Percentiles rank a stretch among this genome's conserved stretches.
phyloP scores from a whole-genome alignment of 2,888 invertebrate species.

The Unio pictorum region DNA sequence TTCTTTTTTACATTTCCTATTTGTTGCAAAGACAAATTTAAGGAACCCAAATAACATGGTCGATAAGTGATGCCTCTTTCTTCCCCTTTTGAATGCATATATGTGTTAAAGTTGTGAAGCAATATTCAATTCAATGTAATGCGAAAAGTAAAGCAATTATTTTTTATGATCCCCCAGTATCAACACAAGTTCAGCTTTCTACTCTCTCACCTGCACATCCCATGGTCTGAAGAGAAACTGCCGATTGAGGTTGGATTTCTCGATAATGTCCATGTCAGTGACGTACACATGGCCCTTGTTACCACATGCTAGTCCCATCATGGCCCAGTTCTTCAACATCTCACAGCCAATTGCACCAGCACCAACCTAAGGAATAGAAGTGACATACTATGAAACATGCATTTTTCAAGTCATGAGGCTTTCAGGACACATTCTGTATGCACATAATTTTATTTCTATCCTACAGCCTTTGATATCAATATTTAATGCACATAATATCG shows the following conservation, averaged over 20 bases:
- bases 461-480: too few relatives aligned
- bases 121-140: slow-evolving; percentile 1
- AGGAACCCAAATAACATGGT: too few relatives aligned
- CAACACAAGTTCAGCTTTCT: neutral
- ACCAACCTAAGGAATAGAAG: slow-evolving; percentile 70
- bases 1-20: too few relatives aligned
- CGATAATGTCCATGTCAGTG: slow-evolving; percentile 99
- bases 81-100: too few relatives aligned
- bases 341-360: slow-evolving; percentile 87
- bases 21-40: too few relatives aligned
- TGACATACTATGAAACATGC: too few relatives aligned
- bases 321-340: slow-evolving; percentile 96
- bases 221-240: slow-evolving; percentile 97
- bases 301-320: slow-evolving; percentile 91
- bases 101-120: neutral
- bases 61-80: too few relatives aligned
- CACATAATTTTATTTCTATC: too few relatives aligned
- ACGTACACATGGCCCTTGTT: slow-evolving; percentile 80
- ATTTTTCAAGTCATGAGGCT: too few relatives aligned
- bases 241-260: slow-evolving; percentile 97
- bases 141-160: neutral
- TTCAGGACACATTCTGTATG: too few relatives aligned
- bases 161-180: neutral
- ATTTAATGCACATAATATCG: too few relatives aligned
- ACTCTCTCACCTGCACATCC: slow-evolving; percentile 79